These are phyloP conservation scores for Chaetodon trifasciatus DNA, from an alignment of 2,797 vertebrate species.

Conservation along the genomic window DNA sequence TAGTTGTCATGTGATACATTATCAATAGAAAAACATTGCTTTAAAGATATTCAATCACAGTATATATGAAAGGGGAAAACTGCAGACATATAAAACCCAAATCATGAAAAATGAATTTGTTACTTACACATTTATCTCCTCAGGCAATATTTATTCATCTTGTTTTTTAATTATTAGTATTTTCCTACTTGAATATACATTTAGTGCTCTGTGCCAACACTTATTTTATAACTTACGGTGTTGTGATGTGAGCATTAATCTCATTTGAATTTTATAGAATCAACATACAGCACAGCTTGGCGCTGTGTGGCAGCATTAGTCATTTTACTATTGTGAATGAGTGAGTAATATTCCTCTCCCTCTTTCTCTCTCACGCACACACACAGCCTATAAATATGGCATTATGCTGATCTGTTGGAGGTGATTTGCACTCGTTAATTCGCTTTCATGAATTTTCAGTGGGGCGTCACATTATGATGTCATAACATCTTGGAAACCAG, in stretches of 20 bases:
- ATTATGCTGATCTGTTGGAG: conserved; percentile 37
- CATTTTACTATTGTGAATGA: conserved; percentile 23
- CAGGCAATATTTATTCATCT: not conserved
- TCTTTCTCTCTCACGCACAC: not conserved
- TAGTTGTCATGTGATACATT: not conserved
- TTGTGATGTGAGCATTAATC: not conserved
- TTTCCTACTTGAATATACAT: not conserved
- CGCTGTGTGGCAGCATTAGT: conserved; percentile 29
- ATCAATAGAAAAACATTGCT: not conserved
- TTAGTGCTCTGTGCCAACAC: not conserved
- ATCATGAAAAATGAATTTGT: not conserved
- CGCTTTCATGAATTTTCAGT: conserved; percentile 39
- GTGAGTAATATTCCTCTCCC: conserved; percentile 26
- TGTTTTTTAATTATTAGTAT: not conserved
- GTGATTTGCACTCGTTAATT: conserved; percentile 38
- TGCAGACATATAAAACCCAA: not conserved
- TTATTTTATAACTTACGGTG: not conserved
- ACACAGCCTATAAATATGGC: conserved; percentile 32
- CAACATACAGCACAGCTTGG: conserved; percentile 13
- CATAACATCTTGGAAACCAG: conserved; percentile 8
- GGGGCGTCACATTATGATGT: conserved; percentile 18
- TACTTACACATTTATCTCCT: not conserved
- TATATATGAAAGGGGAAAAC: not conserved
- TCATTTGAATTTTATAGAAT: conserved; percentile 1
- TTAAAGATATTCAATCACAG: not conserved